phyloP scores from a whole-genome alignment of 2,113 vertebrate genomes.

The Gallinago undulata region DNA sequence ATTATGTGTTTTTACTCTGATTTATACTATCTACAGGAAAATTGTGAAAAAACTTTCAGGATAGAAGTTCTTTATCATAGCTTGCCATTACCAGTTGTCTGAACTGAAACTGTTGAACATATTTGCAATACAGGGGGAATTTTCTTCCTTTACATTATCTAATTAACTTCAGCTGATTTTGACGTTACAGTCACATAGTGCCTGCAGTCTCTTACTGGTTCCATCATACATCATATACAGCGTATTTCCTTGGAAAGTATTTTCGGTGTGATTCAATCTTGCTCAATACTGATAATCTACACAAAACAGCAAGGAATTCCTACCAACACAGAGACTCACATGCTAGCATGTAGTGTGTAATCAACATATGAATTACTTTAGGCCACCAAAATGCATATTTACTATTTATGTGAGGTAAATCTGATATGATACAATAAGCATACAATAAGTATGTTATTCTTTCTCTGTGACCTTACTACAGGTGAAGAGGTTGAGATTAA shows the following conservation, averaged over 20 bases:
- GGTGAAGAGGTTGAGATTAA: not conserved
- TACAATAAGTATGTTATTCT: not conserved
- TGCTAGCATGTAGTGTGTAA: not conserved
- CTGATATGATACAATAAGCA: not conserved
- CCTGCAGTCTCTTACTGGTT: not conserved
- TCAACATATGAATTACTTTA: not conserved
- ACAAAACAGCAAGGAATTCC: not conserved
- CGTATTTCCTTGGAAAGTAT: not conserved
- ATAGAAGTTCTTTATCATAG: not conserved
- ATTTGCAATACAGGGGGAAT: not conserved
- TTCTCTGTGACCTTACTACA: not conserved
- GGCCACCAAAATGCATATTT: not conserved
- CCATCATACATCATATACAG: not conserved
- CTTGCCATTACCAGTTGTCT: not conserved
- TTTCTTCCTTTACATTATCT: not conserved
- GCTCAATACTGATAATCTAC: not conserved
- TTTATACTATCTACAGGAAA: not conserved
- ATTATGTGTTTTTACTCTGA: not conserved
- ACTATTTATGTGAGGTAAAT: not conserved
- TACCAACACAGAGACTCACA: not conserved
- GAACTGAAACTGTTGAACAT: not conserved
- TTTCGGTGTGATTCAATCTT: not conserved
- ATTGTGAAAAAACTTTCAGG: not conserved
- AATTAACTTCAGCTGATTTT: not conserved
- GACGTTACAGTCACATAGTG: not conserved